phyloP scores from a whole-genome alignment of 2,888 invertebrate genomes.

The Glyphotaelius pellucidus region DNA sequence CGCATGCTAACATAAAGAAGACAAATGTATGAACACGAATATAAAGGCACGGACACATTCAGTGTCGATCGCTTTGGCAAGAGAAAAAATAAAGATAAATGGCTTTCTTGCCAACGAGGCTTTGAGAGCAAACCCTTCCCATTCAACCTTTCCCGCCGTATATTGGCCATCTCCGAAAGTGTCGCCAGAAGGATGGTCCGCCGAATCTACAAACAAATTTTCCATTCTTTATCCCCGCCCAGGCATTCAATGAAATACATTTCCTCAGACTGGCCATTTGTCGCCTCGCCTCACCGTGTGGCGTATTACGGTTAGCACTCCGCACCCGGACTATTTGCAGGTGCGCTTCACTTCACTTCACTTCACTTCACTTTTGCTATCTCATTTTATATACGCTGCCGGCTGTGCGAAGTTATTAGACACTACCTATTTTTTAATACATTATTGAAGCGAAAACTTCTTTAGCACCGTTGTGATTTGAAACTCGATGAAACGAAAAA shows the following conservation, averaged over 20 bases:
- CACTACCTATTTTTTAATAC: neutral
- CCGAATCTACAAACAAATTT: conserved; percentile 22
- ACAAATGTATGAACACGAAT: conserved; percentile 51
- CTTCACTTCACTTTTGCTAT: neutral
- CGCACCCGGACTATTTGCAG: neutral
- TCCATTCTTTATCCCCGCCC: conserved; percentile 28
- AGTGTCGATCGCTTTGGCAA: conserved; percentile 49
- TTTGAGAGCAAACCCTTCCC: conserved; percentile 22
- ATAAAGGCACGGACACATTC: conserved; percentile 44
- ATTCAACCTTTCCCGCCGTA: conserved; percentile 12
- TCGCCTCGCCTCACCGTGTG: neutral
- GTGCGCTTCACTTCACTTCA: neutral
- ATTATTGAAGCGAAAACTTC: too few species aligned
- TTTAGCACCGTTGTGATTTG: too few species aligned
- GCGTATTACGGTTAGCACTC: neutral
- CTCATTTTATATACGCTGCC: neutral
- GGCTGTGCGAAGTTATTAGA: neutral
- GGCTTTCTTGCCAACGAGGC: conserved; percentile 25
- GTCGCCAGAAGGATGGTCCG: conserved; percentile 12
- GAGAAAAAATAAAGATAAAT: conserved; percentile 54
- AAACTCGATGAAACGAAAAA: too few species aligned
- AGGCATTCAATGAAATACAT: conserved; percentile 28
- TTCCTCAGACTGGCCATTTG: neutral
- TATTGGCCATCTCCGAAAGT: conserved; percentile 25
- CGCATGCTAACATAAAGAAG: conserved; percentile 40